These are phyloP conservation scores for Syrphus vitripennis DNA, from an alignment of 2,888 invertebrate genomes.

Conservation along the genomic window DNA sequence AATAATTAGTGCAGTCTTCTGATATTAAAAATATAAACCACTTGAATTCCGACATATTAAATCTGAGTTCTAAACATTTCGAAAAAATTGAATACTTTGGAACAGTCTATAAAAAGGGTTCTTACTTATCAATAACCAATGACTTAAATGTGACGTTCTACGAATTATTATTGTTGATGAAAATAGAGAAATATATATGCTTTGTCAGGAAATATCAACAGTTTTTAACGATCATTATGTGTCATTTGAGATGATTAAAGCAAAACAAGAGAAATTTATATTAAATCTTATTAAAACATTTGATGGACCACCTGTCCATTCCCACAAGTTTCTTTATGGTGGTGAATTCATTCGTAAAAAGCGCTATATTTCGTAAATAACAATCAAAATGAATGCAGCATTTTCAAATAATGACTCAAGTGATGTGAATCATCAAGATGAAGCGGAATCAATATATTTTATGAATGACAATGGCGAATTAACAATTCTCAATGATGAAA, in stretches of 20 bases:
- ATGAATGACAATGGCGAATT: background rate
- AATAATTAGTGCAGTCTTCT: background rate
- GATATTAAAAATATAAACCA: background rate
- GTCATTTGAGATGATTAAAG: background rate
- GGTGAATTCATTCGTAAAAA: background rate
- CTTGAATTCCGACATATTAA: background rate
- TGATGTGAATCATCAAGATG: background rate
- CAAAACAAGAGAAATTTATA: background rate
- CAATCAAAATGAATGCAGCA: background rate
- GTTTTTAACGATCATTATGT: background rate
- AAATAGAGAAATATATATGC: background rate
- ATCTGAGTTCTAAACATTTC: background rate
- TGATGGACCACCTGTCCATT: background rate
- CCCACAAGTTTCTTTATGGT: background rate
- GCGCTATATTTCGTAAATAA: background rate
- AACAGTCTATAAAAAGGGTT: background rate
- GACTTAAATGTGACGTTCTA: background rate
- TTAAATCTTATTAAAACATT: background rate
- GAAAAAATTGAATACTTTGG: background rate
- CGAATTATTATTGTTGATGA: background rate
- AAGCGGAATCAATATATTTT: background rate
- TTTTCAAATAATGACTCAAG: background rate
- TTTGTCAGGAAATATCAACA: background rate
- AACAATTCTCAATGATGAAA: background rate
- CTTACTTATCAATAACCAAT: background rate